Conservation (phyloP, 2,113 vertebrate species). For the Megalops atlanticus region DNA sequence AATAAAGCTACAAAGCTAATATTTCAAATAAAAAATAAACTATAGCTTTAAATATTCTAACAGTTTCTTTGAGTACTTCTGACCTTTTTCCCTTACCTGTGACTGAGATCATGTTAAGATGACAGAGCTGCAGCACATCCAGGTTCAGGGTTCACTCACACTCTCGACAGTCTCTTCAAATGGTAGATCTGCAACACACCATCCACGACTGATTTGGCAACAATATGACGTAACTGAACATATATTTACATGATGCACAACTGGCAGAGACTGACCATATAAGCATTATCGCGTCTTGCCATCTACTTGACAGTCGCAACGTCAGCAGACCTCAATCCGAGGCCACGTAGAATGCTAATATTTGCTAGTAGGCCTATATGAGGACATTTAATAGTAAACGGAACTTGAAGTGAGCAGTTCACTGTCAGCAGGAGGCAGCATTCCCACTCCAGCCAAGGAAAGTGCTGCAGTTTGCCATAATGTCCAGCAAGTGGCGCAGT, state of each 20-base stretch:
- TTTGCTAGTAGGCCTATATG: neutral
- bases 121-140: constrained; percentile 59
- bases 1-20: neutral
- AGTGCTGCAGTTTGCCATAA: neutral
- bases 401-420: neutral
- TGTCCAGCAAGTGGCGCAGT: neutral
- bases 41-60: neutral
- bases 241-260: too few relatives aligned
- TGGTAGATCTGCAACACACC: constrained; percentile 64
- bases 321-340: neutral
- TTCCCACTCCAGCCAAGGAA: neutral
- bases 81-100: constrained; percentile 32
- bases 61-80: neutral
- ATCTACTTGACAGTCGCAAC: neutral
- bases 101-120: constrained; percentile 54
- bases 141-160: constrained; percentile 68
- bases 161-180: constrained; percentile 67
- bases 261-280: too few relatives aligned
- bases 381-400: neutral
- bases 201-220: too few relatives aligned
- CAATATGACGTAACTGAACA: too few relatives aligned
- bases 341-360: neutral
- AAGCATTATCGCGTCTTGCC: too few relatives aligned
- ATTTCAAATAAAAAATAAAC: constrained; percentile 11
- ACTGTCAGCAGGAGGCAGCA: neutral